A percentile compares a stretch with the other conserved stretches of the same genome.
phyloP scores from a whole-genome alignment of 2,797 vertebrate species.

The Microctenopoma stevenorrisi region DNA sequence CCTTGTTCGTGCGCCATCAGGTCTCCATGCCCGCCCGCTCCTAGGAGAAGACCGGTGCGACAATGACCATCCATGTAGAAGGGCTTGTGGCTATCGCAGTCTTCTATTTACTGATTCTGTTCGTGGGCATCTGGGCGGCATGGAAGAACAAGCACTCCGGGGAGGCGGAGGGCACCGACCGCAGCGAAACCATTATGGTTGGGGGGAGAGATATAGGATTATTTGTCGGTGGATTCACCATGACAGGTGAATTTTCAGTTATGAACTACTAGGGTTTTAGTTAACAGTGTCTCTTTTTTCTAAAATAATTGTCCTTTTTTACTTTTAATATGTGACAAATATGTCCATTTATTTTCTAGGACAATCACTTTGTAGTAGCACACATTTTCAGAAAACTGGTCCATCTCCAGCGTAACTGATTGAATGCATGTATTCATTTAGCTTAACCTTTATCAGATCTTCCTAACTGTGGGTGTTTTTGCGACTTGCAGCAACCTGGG shows the following conservation, averaged over 20 bases:
- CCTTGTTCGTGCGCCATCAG: slow-evolving; percentile 34
- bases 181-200: slow-evolving; percentile 96
- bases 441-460: neutral
- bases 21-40: slow-evolving; percentile 78
- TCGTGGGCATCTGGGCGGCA: slow-evolving; percentile 98
- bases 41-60: slow-evolving; percentile 69
- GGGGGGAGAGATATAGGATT: slow-evolving; percentile 97
- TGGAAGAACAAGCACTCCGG: slow-evolving; percentile 97
- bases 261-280: neutral
- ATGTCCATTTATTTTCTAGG: neutral
- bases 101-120: slow-evolving; percentile 94
- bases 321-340: neutral
- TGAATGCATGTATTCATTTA: too few relatives aligned
- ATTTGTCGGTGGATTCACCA: slow-evolving; percentile 96
- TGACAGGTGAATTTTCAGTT: slow-evolving; percentile 87
- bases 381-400: neutral
- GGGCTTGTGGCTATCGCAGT: slow-evolving; percentile 94
- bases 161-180: slow-evolving; percentile 85
- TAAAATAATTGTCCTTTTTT: neutral
- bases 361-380: neutral
- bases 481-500: slow-evolving; percentile 92
- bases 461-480: neutral
- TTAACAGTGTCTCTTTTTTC: neutral
- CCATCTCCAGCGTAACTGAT: neutral
- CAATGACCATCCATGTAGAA: slow-evolving; percentile 92